Base-by-base conservation (phyloP, 1,140 invertebrate genomes). In the Caligus rogercresseyi region DNA sequence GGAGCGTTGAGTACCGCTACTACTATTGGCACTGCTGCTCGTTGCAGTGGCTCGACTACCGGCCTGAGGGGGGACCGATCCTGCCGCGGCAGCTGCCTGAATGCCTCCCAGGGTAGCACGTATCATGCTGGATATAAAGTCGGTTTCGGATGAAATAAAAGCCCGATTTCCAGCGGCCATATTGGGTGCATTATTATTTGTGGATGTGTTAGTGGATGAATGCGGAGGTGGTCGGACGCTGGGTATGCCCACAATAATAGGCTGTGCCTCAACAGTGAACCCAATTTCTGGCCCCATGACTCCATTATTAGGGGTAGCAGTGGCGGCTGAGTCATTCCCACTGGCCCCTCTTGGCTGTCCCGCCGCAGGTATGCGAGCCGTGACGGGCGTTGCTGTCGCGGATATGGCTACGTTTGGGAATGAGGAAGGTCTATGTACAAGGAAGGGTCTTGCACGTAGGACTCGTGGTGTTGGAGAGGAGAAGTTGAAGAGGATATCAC, bases 401-500 rank as follows among this genome's bases (percentile, higher is more conserved):
- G 54, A 13, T 56, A 25, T 56, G 20, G 54, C 54, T 2, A 25
- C 18, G n/a, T 43, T 43, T n/a, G 7, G 31, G 20, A 25, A 20
- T 20, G 52, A 19, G 54, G 54, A n/a, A 2, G 54, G 24, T 20
- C 19, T 56, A 21, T 56, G 54, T 23, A 86, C 79, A 43, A 86
- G 72, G 63, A 86, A 80, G 24, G 83, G 70, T 31, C 81, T 76
- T 68, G 83, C 86, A 54, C 80, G 75, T 20, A 90, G 73, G 65
- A 79, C 76, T 65, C 87, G 74, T 0, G 85, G 86, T 14, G 83
- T 80, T 4, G 78, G 72, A 65, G 79, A 76, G 21, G 75, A 74
- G 25, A 86, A 77, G 66, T 87, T 80, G 43, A 88, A 78, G 71
- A 83, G 83, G 25, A 90, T 77, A 69, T 95, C 90, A 70, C 87